A percentile compares a stretch with the other conserved stretches of the same genome.
Conservation (phyloP, 2,113 vertebrate species). For the Ovis canadensis region DNA sequence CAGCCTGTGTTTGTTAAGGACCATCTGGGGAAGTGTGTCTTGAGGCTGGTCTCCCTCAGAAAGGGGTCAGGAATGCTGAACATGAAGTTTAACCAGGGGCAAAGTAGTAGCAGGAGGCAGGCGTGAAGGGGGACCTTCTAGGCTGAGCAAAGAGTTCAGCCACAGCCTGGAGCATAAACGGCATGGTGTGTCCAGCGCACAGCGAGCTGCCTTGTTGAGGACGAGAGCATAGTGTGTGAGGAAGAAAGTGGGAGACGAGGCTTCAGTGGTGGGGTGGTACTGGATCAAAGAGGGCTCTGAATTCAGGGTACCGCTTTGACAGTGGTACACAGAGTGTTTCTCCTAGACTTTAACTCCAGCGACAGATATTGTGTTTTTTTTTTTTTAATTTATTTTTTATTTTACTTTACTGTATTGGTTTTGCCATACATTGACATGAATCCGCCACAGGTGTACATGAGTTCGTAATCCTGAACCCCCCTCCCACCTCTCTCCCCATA, state of each 20-base stretch:
- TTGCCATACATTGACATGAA: no score
- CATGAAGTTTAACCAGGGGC: neutral
- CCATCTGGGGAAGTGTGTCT: neutral
- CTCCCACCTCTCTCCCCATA: no score
- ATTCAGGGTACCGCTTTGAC: neutral
- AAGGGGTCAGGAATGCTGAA: neutral
- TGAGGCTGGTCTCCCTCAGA: neutral
- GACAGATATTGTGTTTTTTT: neutral
- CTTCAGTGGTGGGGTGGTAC: neutral
- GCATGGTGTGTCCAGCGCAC: rapidly evolving
- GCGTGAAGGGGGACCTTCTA: neutral
- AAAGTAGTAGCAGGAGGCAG: neutral
- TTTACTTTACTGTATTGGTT: no score
- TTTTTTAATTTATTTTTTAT: no score
- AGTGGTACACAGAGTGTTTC: neutral
- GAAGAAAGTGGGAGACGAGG: neutral
- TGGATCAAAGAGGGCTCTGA: neutral
- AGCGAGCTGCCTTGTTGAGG: neutral
- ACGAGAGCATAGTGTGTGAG: neutral
- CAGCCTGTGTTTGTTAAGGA: neutral
- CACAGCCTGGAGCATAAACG: neutral
- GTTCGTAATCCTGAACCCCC: no score
- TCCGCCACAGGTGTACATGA: no score
- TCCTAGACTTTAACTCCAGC: neutral
- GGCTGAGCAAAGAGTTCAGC: neutral